phyloP scores from a whole-genome alignment of 1,140 invertebrate species.

The Mya arenaria region DNA sequence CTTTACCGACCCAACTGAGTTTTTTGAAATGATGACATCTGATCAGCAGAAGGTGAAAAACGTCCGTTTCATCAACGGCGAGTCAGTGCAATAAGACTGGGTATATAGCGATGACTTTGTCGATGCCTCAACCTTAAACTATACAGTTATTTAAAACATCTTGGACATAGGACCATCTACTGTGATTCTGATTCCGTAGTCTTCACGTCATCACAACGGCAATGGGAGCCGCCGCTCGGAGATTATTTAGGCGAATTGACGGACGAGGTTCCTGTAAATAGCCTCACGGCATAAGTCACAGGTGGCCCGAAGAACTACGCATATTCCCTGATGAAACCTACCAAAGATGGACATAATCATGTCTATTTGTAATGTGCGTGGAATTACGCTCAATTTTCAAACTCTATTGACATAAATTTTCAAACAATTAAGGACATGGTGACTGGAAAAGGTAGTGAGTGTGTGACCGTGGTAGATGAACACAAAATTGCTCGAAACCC shows the following conservation, averaged over 20 bases:
- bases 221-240: slow-evolving; percentile 3
- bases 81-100: slow-evolving; percentile 16
- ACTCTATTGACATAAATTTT: slow-evolving; percentile 14
- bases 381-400: slow-evolving; percentile 45
- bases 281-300: slow-evolving; percentile 32
- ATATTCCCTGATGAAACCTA: neutral
- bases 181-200: slow-evolving; percentile 78
- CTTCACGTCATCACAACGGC: slow-evolving; percentile 63
- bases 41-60: slow-evolving; percentile 1
- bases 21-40: slow-evolving; percentile 66
- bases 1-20: slow-evolving; percentile 24
- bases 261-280: slow-evolving; percentile 7
- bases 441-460: neutral
- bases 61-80: slow-evolving; percentile 22
- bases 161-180: slow-evolving; percentile 75
- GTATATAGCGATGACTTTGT: neutral
- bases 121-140: slow-evolving; percentile 72
- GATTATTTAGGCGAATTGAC: slow-evolving; percentile 36
- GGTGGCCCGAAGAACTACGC: slow-evolving; percentile 55
- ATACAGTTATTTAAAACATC: slow-evolving; percentile 74
- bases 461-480: neutral
- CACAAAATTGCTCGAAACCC: neutral
- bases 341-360: neutral
- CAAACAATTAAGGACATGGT: slow-evolving; percentile 2
- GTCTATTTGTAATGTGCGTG: slow-evolving; percentile 33